phyloP scores from a whole-genome alignment of 2,888 invertebrate genomes.

The Eurytoma adleriae region DNA sequence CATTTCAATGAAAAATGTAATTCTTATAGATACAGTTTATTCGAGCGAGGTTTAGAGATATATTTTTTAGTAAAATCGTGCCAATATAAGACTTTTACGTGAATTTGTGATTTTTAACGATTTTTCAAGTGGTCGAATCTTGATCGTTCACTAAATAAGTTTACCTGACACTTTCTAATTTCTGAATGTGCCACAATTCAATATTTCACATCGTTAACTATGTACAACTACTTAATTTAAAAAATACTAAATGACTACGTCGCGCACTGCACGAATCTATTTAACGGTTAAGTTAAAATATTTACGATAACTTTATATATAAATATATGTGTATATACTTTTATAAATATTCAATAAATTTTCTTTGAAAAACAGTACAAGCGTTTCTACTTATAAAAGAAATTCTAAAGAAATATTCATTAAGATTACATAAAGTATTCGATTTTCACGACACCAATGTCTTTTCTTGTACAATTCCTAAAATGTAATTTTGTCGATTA shows the following conservation, averaged over 20 bases:
- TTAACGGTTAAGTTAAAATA: slow-evolving; percentile 25
- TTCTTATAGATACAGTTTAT: neutral
- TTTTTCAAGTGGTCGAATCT: slow-evolving; percentile 48
- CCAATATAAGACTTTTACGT: neutral
- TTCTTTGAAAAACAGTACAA: too few species aligned
- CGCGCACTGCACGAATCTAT: slow-evolving; percentile 50
- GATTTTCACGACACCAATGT: neutral
- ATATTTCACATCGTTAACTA: slow-evolving; percentile 19
- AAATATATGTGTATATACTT: slow-evolving; percentile 1
- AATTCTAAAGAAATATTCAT: too few species aligned
- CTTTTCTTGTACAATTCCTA: slow-evolving; percentile 1
- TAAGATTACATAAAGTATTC: too few species aligned
- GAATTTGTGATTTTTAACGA: slow-evolving; percentile 8
- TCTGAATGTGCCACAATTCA: slow-evolving; percentile 22
- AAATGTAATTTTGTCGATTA: slow-evolving; percentile 11
- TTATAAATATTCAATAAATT: too few species aligned
- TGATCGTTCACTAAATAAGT: slow-evolving; percentile 28
- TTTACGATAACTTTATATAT: slow-evolving; percentile 9
- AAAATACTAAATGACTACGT: slow-evolving; percentile 44
- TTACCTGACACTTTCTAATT: neutral
- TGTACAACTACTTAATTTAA: slow-evolving; percentile 41
- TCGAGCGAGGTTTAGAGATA: slow-evolving; percentile 34
- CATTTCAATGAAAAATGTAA: neutral
- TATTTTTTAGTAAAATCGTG: neutral
- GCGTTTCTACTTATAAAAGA: too few species aligned